A percentile compares a stretch with the other conserved stretches of the same genome.
phyloP scores from a whole-genome alignment of 1,140 invertebrate genomes.

The Megalopta genalis region DNA sequence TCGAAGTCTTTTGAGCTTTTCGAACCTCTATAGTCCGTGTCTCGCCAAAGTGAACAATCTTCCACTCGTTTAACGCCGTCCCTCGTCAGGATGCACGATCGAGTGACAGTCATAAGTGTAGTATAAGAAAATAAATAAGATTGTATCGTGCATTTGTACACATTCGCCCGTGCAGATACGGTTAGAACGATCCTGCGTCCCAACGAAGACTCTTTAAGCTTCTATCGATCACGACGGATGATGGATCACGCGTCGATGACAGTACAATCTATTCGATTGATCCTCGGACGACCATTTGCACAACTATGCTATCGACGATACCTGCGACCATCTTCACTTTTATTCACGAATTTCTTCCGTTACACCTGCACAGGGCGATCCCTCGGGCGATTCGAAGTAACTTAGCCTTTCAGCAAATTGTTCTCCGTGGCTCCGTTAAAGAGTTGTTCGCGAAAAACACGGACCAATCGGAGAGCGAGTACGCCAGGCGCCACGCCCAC shows the following conservation, averaged over 20 bases:
- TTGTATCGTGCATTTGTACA: not conserved
- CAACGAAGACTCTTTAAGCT: not conserved
- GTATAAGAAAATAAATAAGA: conserved; percentile 13
- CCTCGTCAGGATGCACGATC: conserved; percentile 8
- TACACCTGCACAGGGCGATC: too few species aligned
- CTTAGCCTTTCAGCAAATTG: too few species aligned
- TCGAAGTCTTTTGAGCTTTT: not conserved
- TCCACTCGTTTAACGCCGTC: conserved; percentile 27
- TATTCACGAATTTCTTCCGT: not conserved
- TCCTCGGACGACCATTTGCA: too few species aligned
- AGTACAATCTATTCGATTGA: not conserved
- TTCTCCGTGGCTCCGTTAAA: too few species aligned
- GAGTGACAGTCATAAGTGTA: not conserved
- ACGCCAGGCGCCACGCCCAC: too few species aligned
- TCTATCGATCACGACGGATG: not conserved
- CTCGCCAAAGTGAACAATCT: not conserved
- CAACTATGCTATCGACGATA: too few species aligned
- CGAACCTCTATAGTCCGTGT: too few species aligned
- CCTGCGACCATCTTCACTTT: not conserved
- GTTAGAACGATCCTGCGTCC: not conserved
- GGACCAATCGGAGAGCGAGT: too few species aligned
- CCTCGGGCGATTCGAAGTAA: too few species aligned
- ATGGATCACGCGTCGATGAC: not conserved
- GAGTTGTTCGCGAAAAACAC: too few species aligned
- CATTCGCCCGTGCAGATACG: not conserved